Conservation (phyloP, 2,797 vertebrate species). For the Bufotes viridis region DNA sequence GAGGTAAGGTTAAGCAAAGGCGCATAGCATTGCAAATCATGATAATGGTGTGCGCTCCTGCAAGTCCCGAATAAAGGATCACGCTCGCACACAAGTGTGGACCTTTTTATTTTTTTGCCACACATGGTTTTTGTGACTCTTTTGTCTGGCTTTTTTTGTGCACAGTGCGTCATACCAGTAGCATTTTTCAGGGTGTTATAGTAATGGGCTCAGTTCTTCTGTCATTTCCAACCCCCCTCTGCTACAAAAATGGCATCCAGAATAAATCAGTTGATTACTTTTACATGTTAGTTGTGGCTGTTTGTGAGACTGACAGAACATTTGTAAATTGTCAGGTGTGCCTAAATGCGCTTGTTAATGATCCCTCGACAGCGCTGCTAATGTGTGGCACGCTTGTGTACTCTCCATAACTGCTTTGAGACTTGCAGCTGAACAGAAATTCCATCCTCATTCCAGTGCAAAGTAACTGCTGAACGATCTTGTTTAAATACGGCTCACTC, state of each 20-base stretch:
- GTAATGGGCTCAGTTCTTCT: too few species aligned
- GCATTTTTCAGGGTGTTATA: too few species aligned
- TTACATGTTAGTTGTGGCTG: neutral
- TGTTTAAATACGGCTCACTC: constrained; percentile 49
- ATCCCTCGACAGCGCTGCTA: neutral
- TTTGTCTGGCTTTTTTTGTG: too few species aligned
- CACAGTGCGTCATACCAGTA: too few species aligned
- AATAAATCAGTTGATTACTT: neutral
- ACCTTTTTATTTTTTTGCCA: too few species aligned
- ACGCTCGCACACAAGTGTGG: too few species aligned
- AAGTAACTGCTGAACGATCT: constrained; percentile 27
- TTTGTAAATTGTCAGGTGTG: neutral
- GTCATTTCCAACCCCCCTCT: neutral
- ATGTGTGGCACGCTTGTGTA: constrained; percentile 32
- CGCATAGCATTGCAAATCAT: too few species aligned
- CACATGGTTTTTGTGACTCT: too few species aligned
- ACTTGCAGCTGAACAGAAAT: constrained; percentile 30
- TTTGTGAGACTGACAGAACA: neutral
- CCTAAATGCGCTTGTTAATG: neutral
- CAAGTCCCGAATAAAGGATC: too few species aligned
- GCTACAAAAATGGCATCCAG: neutral
- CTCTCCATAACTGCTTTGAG: constrained; percentile 26
- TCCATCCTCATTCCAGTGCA: constrained; percentile 17
- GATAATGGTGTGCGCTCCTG: too few species aligned
- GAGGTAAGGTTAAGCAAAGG: too few species aligned